Evolutionary conservation across 2,797 vertebrate species (phyloP).

Genomic region (Hybognathus amarus): DNA sequence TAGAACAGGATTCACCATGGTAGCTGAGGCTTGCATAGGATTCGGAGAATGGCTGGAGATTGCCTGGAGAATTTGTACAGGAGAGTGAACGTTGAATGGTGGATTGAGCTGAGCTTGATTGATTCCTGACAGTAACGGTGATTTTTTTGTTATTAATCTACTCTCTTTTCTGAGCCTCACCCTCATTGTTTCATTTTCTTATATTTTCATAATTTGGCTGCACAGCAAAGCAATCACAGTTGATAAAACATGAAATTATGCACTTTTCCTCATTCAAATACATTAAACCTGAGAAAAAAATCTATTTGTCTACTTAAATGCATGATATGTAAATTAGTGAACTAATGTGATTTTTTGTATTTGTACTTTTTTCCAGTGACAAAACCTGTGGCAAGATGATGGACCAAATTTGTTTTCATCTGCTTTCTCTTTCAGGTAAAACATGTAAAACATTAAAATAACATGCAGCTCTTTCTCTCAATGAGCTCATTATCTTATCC

Average conservation of each 20-base stretch:
- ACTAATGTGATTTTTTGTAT: background rate
- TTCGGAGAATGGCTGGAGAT: no score
- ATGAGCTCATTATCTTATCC: no score
- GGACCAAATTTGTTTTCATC: background rate
- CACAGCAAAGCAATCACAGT: background rate
- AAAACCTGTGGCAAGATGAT: background rate
- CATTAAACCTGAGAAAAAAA: background rate
- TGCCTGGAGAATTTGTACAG: no score
- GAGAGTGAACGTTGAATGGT: no score
- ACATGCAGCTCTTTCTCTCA: no score
- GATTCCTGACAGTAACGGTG: no score
- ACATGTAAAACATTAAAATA: background rate
- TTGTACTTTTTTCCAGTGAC: background rate
- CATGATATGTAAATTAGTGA: background rate
- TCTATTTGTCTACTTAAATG: no score
- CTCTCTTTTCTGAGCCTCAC: no score
- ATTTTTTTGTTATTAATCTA: no score
- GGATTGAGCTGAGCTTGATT: no score
- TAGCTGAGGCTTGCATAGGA: no score
- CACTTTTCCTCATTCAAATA: background rate
- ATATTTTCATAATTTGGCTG: background rate
- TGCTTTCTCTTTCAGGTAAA: constrained; percentile 18
- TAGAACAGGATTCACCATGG: no score
- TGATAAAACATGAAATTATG: background rate
- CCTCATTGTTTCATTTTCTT: background rate